A percentile compares a stretch with the other conserved stretches of the same genome.
phyloP scores from a whole-genome alignment of 2,888 invertebrate species.

The Isoperla grammatica region DNA sequence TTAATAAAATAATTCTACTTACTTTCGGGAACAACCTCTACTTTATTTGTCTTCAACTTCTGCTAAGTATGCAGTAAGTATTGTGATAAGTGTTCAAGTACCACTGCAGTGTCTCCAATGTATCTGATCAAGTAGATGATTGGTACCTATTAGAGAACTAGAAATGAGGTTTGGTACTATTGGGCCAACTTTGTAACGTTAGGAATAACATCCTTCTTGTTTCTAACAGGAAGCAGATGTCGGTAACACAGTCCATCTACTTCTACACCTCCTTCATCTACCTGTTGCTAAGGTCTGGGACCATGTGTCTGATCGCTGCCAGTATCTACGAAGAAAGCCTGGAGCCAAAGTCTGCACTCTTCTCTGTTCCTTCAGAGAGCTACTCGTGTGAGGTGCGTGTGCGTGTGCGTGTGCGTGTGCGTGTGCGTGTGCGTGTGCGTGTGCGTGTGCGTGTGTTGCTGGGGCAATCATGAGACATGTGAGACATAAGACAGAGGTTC shows the following conservation, averaged over 20 bases:
- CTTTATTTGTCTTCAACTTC: constrained; percentile 67
- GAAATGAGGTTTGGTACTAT: too few relatives aligned
- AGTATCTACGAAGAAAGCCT: constrained; percentile 40
- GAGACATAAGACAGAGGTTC: too few relatives aligned
- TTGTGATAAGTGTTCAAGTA: too few relatives aligned
- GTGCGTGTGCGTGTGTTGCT: background rate
- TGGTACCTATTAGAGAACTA: too few relatives aligned
- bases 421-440: constrained; percentile 12
- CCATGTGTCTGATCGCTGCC: constrained; percentile 39
- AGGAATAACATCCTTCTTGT: too few relatives aligned
- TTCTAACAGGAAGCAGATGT: too few relatives aligned
- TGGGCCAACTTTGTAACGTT: too few relatives aligned
- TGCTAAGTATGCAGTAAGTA: constrained; percentile 59
- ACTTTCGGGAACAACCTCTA: constrained; percentile 66
- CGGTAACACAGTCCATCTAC: constrained; percentile 47
- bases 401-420: constrained; percentile 12
- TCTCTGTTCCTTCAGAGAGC: constrained; percentile 7
- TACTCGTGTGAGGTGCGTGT: constrained; percentile 8
- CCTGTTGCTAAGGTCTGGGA: constrained; percentile 33
- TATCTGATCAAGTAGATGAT: too few relatives aligned
- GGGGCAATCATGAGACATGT: too few relatives aligned
- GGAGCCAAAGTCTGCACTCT: constrained; percentile 33
- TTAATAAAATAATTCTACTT: constrained; percentile 59
- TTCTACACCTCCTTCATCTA: constrained; percentile 42
- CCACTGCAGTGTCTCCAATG: too few relatives aligned